Evolutionary conservation across 2,888 invertebrate species (phyloP).

Genomic region (Perizoma affinitatum): DNA sequence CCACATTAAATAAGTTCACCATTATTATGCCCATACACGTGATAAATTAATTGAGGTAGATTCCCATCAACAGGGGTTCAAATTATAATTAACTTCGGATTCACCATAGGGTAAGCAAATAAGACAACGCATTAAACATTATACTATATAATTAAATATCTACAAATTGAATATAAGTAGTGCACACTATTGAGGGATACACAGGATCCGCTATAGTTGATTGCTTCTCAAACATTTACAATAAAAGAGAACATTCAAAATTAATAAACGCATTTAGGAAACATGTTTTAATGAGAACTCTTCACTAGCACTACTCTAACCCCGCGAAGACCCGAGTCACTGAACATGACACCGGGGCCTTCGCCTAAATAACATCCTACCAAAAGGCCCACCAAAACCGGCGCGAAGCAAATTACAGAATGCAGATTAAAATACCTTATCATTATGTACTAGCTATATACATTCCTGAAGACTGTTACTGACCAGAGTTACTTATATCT

Average conservation of each 20-base stretch:
- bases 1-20: constrained; percentile 73
- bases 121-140: constrained; percentile 81
- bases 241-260: constrained; percentile 82
- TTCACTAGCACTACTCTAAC: constrained; percentile 53
- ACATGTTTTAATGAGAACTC: constrained; percentile 74
- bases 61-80: constrained; percentile 72
- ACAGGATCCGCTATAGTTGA: constrained; percentile 58
- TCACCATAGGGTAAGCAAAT: constrained; percentile 77
- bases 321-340: constrained; percentile 29
- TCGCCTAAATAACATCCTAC: constrained; percentile 29
- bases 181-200: constrained; percentile 75
- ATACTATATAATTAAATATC: constrained; percentile 84
- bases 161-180: constrained; percentile 81
- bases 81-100: constrained; percentile 77
- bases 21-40: constrained; percentile 82
- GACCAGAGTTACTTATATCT: constrained; percentile 22
- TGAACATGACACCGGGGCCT: constrained; percentile 23
- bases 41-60: constrained; percentile 85
- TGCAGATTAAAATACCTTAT: constrained; percentile 69
- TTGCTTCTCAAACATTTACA: constrained; percentile 78
- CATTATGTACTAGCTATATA: constrained; percentile 78
- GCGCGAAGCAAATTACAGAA: constrained; percentile 79
- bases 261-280: constrained; percentile 83
- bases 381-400: constrained; percentile 44
- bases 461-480: constrained; percentile 47